Evolutionary conservation across 2,113 vertebrate species (phyloP).

Genomic region (Triplophysa rosa): DNA sequence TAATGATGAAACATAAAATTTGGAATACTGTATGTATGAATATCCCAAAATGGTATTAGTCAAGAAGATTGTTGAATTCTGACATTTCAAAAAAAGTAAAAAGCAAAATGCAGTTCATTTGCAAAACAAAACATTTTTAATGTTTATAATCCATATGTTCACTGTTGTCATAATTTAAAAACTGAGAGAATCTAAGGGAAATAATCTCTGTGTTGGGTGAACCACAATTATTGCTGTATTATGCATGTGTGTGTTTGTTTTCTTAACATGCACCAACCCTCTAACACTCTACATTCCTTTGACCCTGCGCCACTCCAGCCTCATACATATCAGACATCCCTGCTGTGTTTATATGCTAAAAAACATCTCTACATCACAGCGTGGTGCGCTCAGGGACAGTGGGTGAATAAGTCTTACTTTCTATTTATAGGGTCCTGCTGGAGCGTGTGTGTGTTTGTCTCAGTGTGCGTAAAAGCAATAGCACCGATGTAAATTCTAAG

Average conservation of each 20-base stretch:
- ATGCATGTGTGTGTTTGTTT: background rate
- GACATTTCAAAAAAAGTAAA: too few species aligned
- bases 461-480: slow-evolving; percentile 21
- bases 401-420: background rate
- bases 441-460: slow-evolving; percentile 33
- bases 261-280: background rate
- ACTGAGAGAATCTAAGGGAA: too few species aligned
- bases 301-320: background rate
- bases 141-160: too few species aligned
- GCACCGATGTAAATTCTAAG: background rate
- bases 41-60: too few species aligned
- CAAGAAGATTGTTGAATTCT: too few species aligned
- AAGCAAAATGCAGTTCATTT: too few species aligned
- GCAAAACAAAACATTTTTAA: too few species aligned
- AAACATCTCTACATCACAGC: slow-evolving; percentile 8
- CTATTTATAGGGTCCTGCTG: slow-evolving; percentile 51
- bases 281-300: background rate
- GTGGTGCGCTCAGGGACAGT: background rate
- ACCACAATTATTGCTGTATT: background rate
- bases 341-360: background rate
- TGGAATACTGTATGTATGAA: background rate
- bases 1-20: background rate
- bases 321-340: slow-evolving; percentile 7
- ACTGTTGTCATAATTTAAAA: too few species aligned
- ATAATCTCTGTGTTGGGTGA: background rate